A percentile compares a stretch with the other conserved stretches of the same genome.
Evolutionary conservation across 2,113 vertebrate species (phyloP).

Genomic region (Seriola dumerili): DNA sequence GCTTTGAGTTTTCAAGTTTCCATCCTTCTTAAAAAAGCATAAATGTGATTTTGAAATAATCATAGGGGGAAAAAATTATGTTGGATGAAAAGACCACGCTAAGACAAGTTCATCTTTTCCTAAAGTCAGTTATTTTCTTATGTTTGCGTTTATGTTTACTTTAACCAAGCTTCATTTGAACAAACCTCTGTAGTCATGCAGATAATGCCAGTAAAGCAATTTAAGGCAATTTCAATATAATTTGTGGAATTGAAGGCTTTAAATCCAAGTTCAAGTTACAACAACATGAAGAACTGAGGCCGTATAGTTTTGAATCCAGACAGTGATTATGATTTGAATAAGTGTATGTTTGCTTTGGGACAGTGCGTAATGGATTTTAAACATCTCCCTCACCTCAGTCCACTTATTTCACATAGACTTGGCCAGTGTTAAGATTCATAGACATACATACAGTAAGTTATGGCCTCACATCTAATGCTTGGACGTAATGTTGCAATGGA

Average conservation of each 20-base stretch:
- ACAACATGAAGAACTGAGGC: constrained; percentile 16
- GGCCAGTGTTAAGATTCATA: constrained; percentile 21
- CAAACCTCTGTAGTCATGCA: constrained; percentile 16
- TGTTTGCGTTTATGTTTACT: constrained; percentile 6
- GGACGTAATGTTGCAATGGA: constrained; percentile 14
- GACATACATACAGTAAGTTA: constrained; percentile 25
- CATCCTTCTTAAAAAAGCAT: background rate
- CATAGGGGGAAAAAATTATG: background rate
- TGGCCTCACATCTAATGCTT: constrained; percentile 18
- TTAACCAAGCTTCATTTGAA: constrained; percentile 1
- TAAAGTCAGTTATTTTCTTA: background rate
- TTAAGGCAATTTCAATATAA: constrained; percentile 35
- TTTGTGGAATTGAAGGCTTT: constrained; percentile 8
- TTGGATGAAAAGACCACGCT: background rate
- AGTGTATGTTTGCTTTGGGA: constrained; percentile 26
- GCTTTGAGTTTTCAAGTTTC: background rate
- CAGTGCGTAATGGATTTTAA: constrained; percentile 15
- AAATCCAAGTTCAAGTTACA: constrained; percentile 26
- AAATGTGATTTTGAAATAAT: background rate
- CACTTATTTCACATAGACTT: background rate
- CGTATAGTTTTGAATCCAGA: constrained; percentile 23
- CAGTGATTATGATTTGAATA: constrained; percentile 38
- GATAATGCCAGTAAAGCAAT: constrained; percentile 36
- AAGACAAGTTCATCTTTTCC: background rate
- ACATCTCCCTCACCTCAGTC: background rate